A percentile compares a stretch with the other conserved stretches of the same genome.
Evolutionary conservation across 2,888 invertebrate species (phyloP).

Genomic region (Cryptosula pallasiana): DNA sequence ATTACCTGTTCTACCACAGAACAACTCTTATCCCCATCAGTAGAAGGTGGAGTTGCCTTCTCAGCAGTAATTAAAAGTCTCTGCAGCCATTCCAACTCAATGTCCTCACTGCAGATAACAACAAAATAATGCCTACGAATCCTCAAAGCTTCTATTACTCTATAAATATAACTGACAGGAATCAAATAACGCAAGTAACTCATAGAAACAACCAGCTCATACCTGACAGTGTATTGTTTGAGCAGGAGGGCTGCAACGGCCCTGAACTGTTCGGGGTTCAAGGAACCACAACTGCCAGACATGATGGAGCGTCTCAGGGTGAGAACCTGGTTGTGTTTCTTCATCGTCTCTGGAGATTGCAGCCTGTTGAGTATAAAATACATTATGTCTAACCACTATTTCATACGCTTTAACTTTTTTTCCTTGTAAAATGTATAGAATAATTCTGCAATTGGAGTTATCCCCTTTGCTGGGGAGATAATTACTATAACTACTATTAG

Average conservation of each 20-base stretch:
- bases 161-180: background rate
- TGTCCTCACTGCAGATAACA: background rate
- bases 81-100: background rate
- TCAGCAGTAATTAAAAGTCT: constrained; percentile 3
- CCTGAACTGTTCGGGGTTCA: background rate
- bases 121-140: background rate
- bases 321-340: constrained; percentile 6
- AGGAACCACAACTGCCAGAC: background rate
- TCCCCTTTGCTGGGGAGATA: no score
- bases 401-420: no score
- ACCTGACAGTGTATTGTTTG: constrained; percentile 7
- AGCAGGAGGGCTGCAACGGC: background rate
- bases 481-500: no score
- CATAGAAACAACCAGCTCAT: background rate
- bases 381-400: no score
- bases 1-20: background rate
- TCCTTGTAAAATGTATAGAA: no score
- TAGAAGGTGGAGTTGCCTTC: background rate
- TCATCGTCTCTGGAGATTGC: constrained; percentile 3
- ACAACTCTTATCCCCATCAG: background rate
- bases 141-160: background rate
- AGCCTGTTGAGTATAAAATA: no score
- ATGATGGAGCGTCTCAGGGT: background rate
- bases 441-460: no score
- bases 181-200: background rate